These are phyloP conservation scores for Ferdinandea cuprea DNA, from an alignment of 2,888 invertebrate species.

Conservation along the genomic window DNA sequence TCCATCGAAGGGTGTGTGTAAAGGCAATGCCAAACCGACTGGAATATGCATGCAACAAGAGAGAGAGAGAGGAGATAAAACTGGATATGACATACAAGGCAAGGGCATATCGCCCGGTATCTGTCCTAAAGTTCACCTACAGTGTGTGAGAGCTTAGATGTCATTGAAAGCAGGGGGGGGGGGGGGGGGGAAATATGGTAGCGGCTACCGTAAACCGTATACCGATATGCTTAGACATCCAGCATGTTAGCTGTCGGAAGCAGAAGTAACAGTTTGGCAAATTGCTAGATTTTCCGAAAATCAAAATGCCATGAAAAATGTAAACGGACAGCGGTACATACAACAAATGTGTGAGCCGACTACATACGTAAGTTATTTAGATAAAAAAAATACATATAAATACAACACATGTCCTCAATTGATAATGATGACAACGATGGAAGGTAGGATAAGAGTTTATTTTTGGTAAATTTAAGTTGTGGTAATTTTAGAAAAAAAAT, in stretches of 20 bases:
- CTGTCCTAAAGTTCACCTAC: slow-evolving; percentile 50
- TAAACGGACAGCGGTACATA: slow-evolving; percentile 66
- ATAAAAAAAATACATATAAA: too few species aligned
- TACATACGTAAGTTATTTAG: not conserved
- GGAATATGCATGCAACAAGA: slow-evolving; percentile 74
- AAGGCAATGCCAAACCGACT: slow-evolving; percentile 65
- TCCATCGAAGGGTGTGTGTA: slow-evolving; percentile 54
- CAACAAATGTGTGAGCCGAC: slow-evolving; percentile 52
- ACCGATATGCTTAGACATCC: slow-evolving; percentile 73
- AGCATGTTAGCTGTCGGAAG: slow-evolving; percentile 75
- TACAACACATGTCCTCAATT: slow-evolving; percentile 38
- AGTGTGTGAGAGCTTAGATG: slow-evolving; percentile 60
- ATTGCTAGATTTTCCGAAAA: slow-evolving; percentile 73
- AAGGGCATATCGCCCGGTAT: slow-evolving; percentile 49
- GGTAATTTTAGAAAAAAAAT: too few species aligned
- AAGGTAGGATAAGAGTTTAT: too few species aligned
- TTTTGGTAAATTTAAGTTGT: too few species aligned
- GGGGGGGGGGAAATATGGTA: slow-evolving; percentile 35
- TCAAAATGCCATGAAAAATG: slow-evolving; percentile 72
- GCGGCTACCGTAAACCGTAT: slow-evolving; percentile 41
- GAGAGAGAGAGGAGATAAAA: slow-evolving; percentile 71
- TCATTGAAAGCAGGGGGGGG: slow-evolving; percentile 61
- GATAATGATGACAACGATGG: too few species aligned
- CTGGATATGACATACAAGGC: slow-evolving; percentile 70
- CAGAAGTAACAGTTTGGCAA: slow-evolving; percentile 75